Base-by-base conservation (phyloP, 2,797 vertebrate species). In the Salmo trutta region DNA sequence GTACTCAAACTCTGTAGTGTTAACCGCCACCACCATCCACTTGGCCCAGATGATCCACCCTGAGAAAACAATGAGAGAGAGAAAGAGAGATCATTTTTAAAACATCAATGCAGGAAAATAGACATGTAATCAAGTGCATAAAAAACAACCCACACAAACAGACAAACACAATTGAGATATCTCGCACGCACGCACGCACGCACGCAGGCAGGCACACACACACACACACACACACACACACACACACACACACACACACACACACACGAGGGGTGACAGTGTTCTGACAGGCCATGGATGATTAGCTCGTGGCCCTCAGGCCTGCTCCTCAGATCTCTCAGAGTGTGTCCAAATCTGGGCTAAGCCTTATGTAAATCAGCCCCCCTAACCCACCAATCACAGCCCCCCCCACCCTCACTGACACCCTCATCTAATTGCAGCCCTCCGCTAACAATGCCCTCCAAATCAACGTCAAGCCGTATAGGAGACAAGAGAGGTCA, bases 21-120 rank as follows among this genome's bases (percentile, higher is more conserved):
- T 95, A 87, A 91, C 85, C 78, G 93, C 83, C 92, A 94, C 96
- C 36, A 98, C 87, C 72, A 94, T 89, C 88, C 97, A 95, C 92
- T 90, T 98, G 86, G 96, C 93, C 80, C 93, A 93, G 84, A 96
- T 85, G 6, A 68, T 85, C 79, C 93, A 95, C 78, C 98, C 97
- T 99, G 88, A 21, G 80, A 73, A 79, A 88, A 80, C 81, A 59
- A 78, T 81, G 82, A 65, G 83, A 83, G 17, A 81, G 29, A 59
- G 8, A 12, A 47, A 47, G 41, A 10, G 41, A 19, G 76, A 80
- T 59, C 16, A 4, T 67, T 31, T 66, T 27, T 29, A 19, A 15
- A 33, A 31, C 14, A 31, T 19, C 41, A 16, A 31, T 73, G 24
- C 53, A 33, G 16, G 27, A 36, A 74, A 29, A 53, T 73, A 47